These are phyloP conservation scores for Parnassius orleans DNA, from an alignment of 2,888 invertebrate species.

Conservation along the genomic window DNA sequence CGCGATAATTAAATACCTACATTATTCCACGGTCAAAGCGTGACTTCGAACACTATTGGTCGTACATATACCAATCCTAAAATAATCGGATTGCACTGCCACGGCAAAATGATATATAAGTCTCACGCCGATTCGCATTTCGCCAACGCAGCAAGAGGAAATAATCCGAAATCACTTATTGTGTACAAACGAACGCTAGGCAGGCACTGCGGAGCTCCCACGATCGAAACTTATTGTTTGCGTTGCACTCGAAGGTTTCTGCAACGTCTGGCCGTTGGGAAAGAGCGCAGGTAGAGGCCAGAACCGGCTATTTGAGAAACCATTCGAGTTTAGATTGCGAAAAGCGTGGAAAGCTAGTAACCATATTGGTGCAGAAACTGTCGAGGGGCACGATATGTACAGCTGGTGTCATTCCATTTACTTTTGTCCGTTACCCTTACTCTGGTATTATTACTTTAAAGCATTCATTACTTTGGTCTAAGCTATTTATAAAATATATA, in stretches of 20 bases:
- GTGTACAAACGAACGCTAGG: slow-evolving; percentile 51
- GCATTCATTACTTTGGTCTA: too few relatives aligned
- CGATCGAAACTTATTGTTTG: slow-evolving; percentile 71
- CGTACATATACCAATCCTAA: not conserved
- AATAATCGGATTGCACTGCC: slow-evolving; percentile 34
- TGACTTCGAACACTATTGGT: slow-evolving; percentile 11
- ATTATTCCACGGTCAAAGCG: slow-evolving; percentile 16
- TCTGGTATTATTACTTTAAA: too few relatives aligned
- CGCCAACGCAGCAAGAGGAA: slow-evolving; percentile 61
- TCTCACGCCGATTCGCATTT: slow-evolving; percentile 55
- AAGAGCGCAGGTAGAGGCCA: slow-evolving; percentile 61
- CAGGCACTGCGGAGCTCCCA: slow-evolving; percentile 59
- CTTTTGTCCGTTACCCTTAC: too few relatives aligned
- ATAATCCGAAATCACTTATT: slow-evolving; percentile 61
- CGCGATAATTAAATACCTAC: slow-evolving; percentile 30
- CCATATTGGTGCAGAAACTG: not conserved
- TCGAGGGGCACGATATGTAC: not conserved
- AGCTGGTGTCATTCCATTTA: not conserved
- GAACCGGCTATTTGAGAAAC: slow-evolving; percentile 73
- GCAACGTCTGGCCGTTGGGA: slow-evolving; percentile 71
- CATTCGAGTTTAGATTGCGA: slow-evolving; percentile 69
- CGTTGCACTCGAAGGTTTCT: slow-evolving; percentile 72
- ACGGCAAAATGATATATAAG: slow-evolving; percentile 40
- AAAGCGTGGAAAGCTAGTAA: slow-evolving; percentile 67
- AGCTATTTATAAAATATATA: too few relatives aligned